Conservation (phyloP, 1,140 invertebrate genomes). For the Hypsibius dujardini region DNA sequence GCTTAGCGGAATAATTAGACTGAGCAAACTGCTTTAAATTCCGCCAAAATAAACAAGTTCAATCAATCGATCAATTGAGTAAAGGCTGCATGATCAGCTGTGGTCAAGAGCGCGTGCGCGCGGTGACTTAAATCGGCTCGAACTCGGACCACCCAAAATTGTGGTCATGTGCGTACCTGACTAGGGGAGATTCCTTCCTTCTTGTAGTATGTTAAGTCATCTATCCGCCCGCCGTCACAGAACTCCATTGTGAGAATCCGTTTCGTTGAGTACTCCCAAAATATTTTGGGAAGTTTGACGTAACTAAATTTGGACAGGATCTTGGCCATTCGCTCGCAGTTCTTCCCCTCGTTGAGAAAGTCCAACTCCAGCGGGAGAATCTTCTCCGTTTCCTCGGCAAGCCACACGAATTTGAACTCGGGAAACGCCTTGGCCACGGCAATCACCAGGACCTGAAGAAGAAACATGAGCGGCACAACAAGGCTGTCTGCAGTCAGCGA, state of each 20-base stretch:
- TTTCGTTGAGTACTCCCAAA: conserved; percentile 64
- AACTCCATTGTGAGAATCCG: conserved; percentile 91
- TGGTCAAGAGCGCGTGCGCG: too few species aligned
- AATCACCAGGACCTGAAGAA: conserved; percentile 56
- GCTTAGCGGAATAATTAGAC: too few species aligned
- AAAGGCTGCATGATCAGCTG: too few species aligned
- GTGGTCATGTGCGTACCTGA: too few species aligned
- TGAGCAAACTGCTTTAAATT: too few species aligned
- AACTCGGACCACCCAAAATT: too few species aligned
- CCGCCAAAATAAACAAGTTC: too few species aligned
- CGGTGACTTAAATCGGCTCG: too few species aligned
- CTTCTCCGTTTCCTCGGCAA: conserved; percentile 82
- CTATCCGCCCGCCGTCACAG: conserved; percentile 77
- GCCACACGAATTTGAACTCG: conserved; percentile 88
- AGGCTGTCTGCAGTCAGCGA: too few species aligned
- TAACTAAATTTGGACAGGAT: conserved; percentile 40
- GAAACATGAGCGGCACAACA: too few species aligned
- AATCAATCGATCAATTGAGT: too few species aligned
- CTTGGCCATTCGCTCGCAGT: conserved; percentile 57
- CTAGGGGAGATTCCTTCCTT: too few species aligned
- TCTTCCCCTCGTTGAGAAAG: conserved; percentile 72
- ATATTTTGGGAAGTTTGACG: conserved; percentile 46
- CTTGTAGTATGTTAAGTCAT: conserved; percentile 62
- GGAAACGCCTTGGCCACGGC: conserved; percentile 72
- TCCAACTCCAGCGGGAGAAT: conserved; percentile 82